Evolutionary conservation across 2,113 vertebrate genomes (phyloP).

Genomic region (Zapornia atra): DNA sequence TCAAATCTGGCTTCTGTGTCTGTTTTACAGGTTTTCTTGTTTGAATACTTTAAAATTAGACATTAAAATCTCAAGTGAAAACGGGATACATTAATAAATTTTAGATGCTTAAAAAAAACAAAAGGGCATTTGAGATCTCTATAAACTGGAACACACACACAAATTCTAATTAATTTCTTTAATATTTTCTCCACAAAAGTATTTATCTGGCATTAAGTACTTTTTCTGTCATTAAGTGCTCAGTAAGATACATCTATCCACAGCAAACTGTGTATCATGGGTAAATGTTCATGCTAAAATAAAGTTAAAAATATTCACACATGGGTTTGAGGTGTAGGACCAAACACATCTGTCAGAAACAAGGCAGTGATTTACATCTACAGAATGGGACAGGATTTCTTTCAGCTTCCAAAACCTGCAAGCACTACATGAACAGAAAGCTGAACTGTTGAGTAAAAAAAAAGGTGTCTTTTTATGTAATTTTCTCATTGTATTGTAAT

Average conservation of each 20-base stretch:
- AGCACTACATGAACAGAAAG: no score
- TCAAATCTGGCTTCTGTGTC: neutral
- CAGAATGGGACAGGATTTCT: neutral
- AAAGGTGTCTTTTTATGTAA: no score
- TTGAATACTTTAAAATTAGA: neutral
- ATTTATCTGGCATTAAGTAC: no score
- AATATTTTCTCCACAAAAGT: neutral
- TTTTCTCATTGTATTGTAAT: no score
- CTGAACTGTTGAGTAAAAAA: no score
- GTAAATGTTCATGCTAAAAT: neutral
- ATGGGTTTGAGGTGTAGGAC: neutral
- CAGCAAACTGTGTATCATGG: neutral
- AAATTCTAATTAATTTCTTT: neutral
- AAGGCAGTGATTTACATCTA: neutral
- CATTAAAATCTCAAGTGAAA: neutral
- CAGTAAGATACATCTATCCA: neutral
- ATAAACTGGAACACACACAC: neutral
- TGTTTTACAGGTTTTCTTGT: neutral
- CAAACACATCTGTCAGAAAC: neutral
- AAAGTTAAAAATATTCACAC: neutral
- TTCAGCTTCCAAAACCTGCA: neutral
- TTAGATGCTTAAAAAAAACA: neutral
- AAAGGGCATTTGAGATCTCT: neutral
- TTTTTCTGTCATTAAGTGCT: neutral
- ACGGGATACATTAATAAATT: neutral